Evolutionary conservation across 2,888 invertebrate species (phyloP).

Genomic region (Meteorus colon): DNA sequence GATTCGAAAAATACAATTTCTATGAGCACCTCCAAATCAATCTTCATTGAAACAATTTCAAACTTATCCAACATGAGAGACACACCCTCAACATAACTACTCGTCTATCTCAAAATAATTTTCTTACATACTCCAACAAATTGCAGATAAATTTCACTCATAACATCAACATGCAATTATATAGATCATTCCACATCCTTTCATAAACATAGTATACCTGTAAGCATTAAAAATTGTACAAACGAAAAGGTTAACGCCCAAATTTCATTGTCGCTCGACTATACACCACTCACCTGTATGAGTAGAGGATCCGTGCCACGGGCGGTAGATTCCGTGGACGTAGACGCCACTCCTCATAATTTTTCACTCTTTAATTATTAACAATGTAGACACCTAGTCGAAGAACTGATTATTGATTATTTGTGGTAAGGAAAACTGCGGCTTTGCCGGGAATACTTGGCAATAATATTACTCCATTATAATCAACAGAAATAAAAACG

Average conservation of each 20-base stretch:
- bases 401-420: neutral
- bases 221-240: neutral
- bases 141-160: too few relatives aligned
- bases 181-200: too few relatives aligned
- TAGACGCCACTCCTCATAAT: constrained; percentile 39
- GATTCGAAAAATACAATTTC: neutral
- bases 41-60: neutral
- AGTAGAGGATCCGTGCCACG: constrained; percentile 36
- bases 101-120: too few relatives aligned
- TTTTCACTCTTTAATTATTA: neutral
- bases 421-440: neutral
- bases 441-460: constrained; percentile 15
- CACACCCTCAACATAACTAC: neutral
- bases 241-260: constrained; percentile 58
- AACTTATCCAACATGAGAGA: neutral
- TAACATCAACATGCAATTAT: too few relatives aligned
- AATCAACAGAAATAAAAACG: constrained; percentile 3
- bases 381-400: too few relatives aligned
- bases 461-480: neutral
- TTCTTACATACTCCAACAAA: too few relatives aligned
- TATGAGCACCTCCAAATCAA: neutral
- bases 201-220: neutral
- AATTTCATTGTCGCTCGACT: constrained; percentile 57
- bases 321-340: constrained; percentile 23
- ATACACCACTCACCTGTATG: constrained; percentile 46